phyloP scores from a whole-genome alignment of 2,888 invertebrate genomes.

The Heteromyza rotundicornis region DNA sequence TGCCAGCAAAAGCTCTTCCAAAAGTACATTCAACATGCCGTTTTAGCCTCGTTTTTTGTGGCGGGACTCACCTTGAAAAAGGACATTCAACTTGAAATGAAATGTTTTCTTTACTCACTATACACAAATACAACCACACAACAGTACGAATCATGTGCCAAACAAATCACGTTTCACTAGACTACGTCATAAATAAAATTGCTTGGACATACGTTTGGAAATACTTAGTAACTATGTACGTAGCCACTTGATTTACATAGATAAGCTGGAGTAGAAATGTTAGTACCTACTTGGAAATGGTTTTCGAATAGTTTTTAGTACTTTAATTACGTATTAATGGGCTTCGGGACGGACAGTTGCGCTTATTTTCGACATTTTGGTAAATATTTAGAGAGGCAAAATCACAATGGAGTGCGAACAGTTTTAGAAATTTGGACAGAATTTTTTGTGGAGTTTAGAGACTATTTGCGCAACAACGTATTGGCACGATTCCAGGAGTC shows the following conservation, averaged over 20 bases:
- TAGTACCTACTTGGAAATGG: slow-evolving; percentile 8
- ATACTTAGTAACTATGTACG: not conserved
- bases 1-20: too few species aligned
- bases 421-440: too few species aligned
- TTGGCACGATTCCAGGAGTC: too few species aligned
- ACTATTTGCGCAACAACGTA: too few species aligned
- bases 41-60: too few species aligned
- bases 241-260: slow-evolving; percentile 7
- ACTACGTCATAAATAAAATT: slow-evolving; percentile 17
- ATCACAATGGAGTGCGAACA: too few species aligned
- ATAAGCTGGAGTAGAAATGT: not conserved
- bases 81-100: slow-evolving; percentile 24
- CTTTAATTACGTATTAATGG: slow-evolving; percentile 10
- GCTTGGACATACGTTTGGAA: not conserved
- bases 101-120: not conserved
- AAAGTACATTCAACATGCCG: not conserved
- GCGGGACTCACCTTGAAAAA: slow-evolving; percentile 17
- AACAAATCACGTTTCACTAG: slow-evolving; percentile 13
- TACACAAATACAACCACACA: too few species aligned
- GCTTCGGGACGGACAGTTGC: not conserved
- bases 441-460: too few species aligned
- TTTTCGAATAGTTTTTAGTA: slow-evolving; percentile 7
- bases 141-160: not conserved
- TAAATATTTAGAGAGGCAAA: too few species aligned
- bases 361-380: too few species aligned